Evolutionary conservation across 2,113 vertebrate genomes (phyloP), one percentile per base, ranked within the genome.

Genomic region (Tetraodon nigroviridis): DNA sequence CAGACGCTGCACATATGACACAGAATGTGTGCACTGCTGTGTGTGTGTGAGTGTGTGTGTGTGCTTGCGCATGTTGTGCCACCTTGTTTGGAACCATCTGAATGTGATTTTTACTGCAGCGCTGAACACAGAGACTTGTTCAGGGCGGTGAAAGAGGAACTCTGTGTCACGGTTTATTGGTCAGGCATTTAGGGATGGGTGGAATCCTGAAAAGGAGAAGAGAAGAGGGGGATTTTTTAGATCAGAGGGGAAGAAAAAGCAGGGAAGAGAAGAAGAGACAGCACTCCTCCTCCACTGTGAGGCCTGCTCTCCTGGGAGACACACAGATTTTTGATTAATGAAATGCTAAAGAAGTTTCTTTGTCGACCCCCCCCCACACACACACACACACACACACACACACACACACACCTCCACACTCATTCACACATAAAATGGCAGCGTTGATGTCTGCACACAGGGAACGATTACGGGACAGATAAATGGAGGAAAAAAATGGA

Each of bases 251-350:
- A 41, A 46, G 67, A 70, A 75, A 74, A 73, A 78, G 59, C 22
- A 55, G 61, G 17, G 83, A n/a, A 17, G 44, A 46, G 83, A n/a
- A 17, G 44, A 46, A 46, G n/a, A n/a, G 44, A 7, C 44, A 2
- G 15, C 3, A n/a, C 76, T 80, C 75, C 66, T 40, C 60, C 73
- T 61, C 46, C 54, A 61, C 67, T 70, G 75, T 85, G 84, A 75
- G 76, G 57, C 75, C 62, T 60, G 37, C 55, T 67, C 84, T 75
- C 71, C 29, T 14, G 73, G 78, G 84, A 51, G 56, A 79, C 70
- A 71, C 81, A 87, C 79, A 82, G 78, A 89, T 87, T 85, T 86
- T 51, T 87, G 83, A 87, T 87, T 77, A 88, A 86, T 86, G 73
- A 84, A 86, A 84, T 77, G 79, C 85, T 86, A 68, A 62, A 78